Percentiles rank a stretch among this genome's conserved stretches.
Conservation (phyloP, 2,113 vertebrate genomes). For the Pipra filicauda region DNA sequence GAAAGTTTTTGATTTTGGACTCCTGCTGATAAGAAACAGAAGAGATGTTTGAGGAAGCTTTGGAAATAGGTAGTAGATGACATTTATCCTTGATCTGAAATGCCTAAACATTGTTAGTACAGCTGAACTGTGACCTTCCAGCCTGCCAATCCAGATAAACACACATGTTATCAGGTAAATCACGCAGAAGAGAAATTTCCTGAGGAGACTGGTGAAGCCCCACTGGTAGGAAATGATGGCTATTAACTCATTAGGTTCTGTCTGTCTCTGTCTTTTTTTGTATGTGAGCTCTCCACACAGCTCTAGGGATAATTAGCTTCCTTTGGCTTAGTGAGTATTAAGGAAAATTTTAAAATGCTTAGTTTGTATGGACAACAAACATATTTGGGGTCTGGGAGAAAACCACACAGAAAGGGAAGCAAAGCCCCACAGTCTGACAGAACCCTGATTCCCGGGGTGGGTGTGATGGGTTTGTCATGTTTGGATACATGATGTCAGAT, state of each 20-base stretch:
- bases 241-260: slow-evolving; percentile 34
- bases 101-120: not conserved
- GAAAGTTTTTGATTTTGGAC: not conserved
- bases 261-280: not conserved
- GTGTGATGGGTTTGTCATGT: not conserved
- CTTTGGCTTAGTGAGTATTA: slow-evolving; percentile 2
- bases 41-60: not conserved
- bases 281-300: not conserved
- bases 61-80: not conserved
- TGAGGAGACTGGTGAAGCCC: not conserved
- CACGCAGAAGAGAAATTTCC: slow-evolving; percentile 32
- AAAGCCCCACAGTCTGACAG: not conserved
- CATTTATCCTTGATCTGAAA: slow-evolving; percentile 22
- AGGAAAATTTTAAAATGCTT: slow-evolving; percentile 19
- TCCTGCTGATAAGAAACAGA: slow-evolving; percentile 1
- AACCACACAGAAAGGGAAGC: not conserved
- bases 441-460: not conserved
- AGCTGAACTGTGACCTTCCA: slow-evolving; percentile 43
- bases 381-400: not conserved
- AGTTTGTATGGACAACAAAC: not conserved
- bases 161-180: not conserved
- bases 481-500: not conserved
- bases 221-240: not conserved
- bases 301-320: not conserved
- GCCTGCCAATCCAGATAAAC: slow-evolving; percentile 26